Conservation (phyloP, 2,113 vertebrate genomes). For the Lucifuga dentata region DNA sequence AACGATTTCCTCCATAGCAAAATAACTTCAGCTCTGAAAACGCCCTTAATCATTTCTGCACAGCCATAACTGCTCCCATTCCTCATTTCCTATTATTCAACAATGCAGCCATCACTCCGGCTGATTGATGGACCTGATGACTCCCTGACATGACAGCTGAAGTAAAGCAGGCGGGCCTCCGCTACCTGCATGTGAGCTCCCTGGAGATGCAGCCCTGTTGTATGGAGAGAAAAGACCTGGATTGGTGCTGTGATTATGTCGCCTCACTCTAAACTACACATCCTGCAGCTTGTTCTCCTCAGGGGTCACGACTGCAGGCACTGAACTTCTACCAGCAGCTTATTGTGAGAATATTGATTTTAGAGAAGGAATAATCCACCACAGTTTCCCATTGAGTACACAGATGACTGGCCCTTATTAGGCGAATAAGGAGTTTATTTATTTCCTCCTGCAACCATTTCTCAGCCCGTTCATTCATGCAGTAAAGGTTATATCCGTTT, state of each 20-base stretch:
- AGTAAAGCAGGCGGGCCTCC: conserved; percentile 22
- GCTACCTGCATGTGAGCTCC: conserved; percentile 13
- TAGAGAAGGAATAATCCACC: conserved; percentile 33
- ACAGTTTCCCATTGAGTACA: conserved; percentile 37
- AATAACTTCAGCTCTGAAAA: no score
- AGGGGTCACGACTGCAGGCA: neutral
- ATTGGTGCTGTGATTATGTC: conserved; percentile 33
- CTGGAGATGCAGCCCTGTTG: neutral
- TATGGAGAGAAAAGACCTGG: conserved; percentile 29
- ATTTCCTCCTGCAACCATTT: conserved; percentile 8
- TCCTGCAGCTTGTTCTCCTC: conserved; percentile 32
- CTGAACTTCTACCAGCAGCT: conserved; percentile 32
- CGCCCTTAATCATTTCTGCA: conserved; percentile 19
- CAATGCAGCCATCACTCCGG: conserved; percentile 36
- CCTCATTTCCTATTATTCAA: conserved; percentile 35
- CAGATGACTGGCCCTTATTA: conserved; percentile 43
- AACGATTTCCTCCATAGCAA: no score
- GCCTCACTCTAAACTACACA: conserved; percentile 20
- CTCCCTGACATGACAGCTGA: conserved; percentile 37
- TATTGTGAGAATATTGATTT: conserved; percentile 63
- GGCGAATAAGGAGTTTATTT: conserved; percentile 38
- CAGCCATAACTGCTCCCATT: conserved; percentile 1
- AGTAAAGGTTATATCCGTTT: conserved; percentile 5
- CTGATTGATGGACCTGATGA: conserved; percentile 57
- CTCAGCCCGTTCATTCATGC: conserved; percentile 13